Conservation (phyloP, 92 coral and sea anemone species). For the Ricordea florida region DNA sequence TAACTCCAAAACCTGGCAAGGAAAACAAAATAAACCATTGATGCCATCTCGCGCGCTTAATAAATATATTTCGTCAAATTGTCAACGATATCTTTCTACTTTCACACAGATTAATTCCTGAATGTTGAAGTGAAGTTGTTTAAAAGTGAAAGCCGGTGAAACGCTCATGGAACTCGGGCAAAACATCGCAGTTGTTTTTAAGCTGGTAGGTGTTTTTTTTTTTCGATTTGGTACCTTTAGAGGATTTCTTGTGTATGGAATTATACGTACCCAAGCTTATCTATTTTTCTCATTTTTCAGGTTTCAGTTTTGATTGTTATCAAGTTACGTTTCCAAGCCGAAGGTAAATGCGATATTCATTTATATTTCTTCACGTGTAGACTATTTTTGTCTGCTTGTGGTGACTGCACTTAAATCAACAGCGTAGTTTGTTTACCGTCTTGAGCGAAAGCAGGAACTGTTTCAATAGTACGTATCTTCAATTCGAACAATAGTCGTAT, state of each 20-base stretch:
- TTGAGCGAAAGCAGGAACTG: no score
- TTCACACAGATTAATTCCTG: not conserved
- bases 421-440: no score
- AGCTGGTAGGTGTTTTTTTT: conserved; percentile 8
- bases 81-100: not conserved
- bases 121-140: not conserved
- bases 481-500: no score
- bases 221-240: no score
- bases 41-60: not conserved
- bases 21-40: no score
- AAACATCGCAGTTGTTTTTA: conserved; percentile 10
- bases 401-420: no score
- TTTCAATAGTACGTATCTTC: no score
- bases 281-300: not conserved
- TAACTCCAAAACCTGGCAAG: not conserved
- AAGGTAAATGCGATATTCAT: not conserved
- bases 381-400: no score
- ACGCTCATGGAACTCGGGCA: not conserved
- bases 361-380: no score
- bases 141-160: not conserved
- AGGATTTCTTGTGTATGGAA: no score
- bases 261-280: not conserved
- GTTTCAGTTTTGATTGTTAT: not conserved
- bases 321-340: not conserved
- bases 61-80: not conserved